These are phyloP conservation scores for Triplophysa siluroides DNA, from an alignment of 2,113 vertebrate species.

Conservation along the genomic window DNA sequence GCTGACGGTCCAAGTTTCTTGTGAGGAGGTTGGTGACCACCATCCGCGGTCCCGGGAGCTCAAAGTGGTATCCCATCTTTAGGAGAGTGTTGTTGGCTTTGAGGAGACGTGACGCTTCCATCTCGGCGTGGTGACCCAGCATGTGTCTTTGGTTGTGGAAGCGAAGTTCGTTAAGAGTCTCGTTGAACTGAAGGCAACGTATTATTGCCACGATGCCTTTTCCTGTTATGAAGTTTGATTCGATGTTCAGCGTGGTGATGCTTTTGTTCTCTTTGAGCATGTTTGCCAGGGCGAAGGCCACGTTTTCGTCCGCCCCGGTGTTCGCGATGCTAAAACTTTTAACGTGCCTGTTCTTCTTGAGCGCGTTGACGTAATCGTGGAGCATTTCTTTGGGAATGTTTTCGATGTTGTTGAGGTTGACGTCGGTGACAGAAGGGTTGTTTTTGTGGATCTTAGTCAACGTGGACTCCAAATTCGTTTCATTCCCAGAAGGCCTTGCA, in stretches of 20 bases:
- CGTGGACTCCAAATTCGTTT: conserved; percentile 90
- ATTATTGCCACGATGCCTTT: conserved; percentile 93
- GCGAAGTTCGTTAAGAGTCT: conserved; percentile 90
- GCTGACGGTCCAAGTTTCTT: conserved; percentile 89
- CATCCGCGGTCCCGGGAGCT: conserved; percentile 93
- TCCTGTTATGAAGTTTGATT: conserved; percentile 92
- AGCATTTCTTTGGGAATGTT: conserved; percentile 97
- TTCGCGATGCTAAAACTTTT: conserved; percentile 91
- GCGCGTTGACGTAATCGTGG: conserved; percentile 85
- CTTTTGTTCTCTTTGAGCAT: conserved; percentile 95
- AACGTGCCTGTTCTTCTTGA: conserved; percentile 91
- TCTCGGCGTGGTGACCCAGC: conserved; percentile 95
- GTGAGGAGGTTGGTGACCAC: conserved; percentile 95
- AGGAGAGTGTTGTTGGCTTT: conserved; percentile 93
- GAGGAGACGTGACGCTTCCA: conserved; percentile 91
- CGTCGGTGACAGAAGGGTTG: conserved; percentile 82
- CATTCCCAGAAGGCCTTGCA: conserved; percentile 93
- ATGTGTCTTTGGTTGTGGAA: conserved; percentile 98
- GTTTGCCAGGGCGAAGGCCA: conserved; percentile 87
- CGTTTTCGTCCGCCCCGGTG: conserved; percentile 88
- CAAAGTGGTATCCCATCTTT: conserved; percentile 97
- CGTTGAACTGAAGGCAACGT: conserved; percentile 96
- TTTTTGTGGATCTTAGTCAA: conserved; percentile 87
- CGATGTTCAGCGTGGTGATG: conserved; percentile 88
- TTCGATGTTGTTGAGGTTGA: conserved; percentile 98